Conservation (phyloP, 2,888 invertebrate genomes). For the Danaus chrysippus region DNA sequence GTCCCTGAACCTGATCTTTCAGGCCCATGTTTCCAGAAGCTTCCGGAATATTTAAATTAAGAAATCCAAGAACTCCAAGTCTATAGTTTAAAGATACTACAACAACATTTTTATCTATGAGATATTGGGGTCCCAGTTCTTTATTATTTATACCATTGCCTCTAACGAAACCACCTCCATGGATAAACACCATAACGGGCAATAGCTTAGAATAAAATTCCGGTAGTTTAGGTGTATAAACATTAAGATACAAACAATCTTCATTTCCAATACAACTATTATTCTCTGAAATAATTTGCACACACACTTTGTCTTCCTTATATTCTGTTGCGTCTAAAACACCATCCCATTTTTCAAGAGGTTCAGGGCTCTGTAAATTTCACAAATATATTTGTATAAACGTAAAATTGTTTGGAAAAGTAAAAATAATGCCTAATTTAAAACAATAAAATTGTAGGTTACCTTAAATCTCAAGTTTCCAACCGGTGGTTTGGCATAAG, state of each 20-base stretch:
- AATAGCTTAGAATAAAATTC: slow-evolving; percentile 29
- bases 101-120: slow-evolving; percentile 53
- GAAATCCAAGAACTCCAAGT: slow-evolving; percentile 57
- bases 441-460: slow-evolving; percentile 15
- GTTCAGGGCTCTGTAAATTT: slow-evolving; percentile 52
- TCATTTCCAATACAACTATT: slow-evolving; percentile 43
- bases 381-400: neutral
- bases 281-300: slow-evolving; percentile 39
- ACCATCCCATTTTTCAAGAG: slow-evolving; percentile 58
- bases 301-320: slow-evolving; percentile 39
- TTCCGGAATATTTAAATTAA: slow-evolving; percentile 52
- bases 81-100: slow-evolving; percentile 66
- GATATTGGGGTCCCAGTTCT: slow-evolving; percentile 52
- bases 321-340: slow-evolving; percentile 70
- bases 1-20: slow-evolving; percentile 57
- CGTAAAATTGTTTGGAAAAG: neutral
- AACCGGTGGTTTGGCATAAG: slow-evolving; percentile 76
- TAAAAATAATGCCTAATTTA: neutral
- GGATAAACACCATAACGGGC: slow-evolving; percentile 58
- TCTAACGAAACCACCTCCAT: slow-evolving; percentile 58
- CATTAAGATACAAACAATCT: slow-evolving; percentile 61
- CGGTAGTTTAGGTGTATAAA: slow-evolving; percentile 51
- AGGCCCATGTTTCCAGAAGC: slow-evolving; percentile 60
- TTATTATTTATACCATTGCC: slow-evolving; percentile 50
- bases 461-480: slow-evolving; percentile 57